Evolutionary conservation across 2,888 invertebrate species (phyloP).

Genomic region (Ceramica pisi): DNA sequence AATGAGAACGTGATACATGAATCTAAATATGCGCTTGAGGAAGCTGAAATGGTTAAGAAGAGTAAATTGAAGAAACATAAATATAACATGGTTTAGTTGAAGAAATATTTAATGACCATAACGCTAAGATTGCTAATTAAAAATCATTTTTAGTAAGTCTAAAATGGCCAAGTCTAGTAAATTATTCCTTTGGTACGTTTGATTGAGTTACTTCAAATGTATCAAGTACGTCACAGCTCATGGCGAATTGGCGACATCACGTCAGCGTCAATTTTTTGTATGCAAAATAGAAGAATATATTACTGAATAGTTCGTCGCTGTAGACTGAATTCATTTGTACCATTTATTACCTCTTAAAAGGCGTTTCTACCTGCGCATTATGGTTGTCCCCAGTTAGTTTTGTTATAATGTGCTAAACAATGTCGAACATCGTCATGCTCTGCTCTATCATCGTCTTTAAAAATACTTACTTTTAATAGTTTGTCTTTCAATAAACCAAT

Average conservation of each 20-base stretch:
- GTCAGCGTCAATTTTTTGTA: slow-evolving; percentile 42
- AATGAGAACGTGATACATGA: slow-evolving; percentile 20
- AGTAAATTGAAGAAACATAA: slow-evolving; percentile 2
- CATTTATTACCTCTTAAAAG: slow-evolving; percentile 24
- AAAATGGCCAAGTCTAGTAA: slow-evolving; percentile 3
- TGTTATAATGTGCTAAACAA: neutral
- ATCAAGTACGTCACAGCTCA: slow-evolving; percentile 25
- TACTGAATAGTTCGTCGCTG: slow-evolving; percentile 31
- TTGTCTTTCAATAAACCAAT: slow-evolving; percentile 3
- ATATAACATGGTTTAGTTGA: slow-evolving; percentile 2
- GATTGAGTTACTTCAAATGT: slow-evolving; percentile 24
- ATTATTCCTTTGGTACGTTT: slow-evolving; percentile 15
- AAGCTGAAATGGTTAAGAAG: neutral
- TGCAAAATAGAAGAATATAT: slow-evolving; percentile 55
- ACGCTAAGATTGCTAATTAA: neutral
- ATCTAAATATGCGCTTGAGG: slow-evolving; percentile 7
- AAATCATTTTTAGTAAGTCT: neutral
- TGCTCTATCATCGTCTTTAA: slow-evolving; percentile 1
- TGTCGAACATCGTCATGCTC: neutral
- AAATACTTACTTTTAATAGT: neutral
- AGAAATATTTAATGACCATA: neutral
- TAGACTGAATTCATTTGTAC: slow-evolving; percentile 52
- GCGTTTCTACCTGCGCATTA: slow-evolving; percentile 33
- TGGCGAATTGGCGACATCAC: slow-evolving; percentile 20
- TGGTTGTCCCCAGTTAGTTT: neutral